These are phyloP conservation scores for Drosophila mimetica DNA, from an alignment of 2,888 invertebrate genomes.

Conservation along the genomic window DNA sequence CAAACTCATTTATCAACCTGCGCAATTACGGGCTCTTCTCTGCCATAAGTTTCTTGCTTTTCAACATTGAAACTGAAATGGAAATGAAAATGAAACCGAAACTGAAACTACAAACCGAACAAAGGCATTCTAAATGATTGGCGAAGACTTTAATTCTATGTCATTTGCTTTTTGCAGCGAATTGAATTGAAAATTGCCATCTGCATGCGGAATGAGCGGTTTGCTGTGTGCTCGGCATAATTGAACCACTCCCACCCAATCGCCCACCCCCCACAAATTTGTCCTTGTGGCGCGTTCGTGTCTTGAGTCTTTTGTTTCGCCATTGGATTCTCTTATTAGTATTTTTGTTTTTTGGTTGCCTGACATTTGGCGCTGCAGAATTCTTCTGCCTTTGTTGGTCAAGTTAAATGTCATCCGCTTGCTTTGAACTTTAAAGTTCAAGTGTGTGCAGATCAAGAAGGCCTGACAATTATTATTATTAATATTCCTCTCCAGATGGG, in stretches of 20 bases:
- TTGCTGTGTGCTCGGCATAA: constrained; percentile 12
- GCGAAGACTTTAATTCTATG: constrained; percentile 22
- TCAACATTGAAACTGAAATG: neutral
- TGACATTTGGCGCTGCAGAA: constrained; percentile 33
- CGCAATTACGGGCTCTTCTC: constrained; percentile 28
- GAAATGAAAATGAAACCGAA: neutral
- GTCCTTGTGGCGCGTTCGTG: constrained; percentile 68
- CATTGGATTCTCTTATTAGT: constrained; percentile 42
- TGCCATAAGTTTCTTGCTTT: constrained; percentile 26
- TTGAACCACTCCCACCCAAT: constrained; percentile 31
- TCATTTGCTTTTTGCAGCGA: constrained; percentile 18
- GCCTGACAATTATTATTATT: constrained; percentile 12
- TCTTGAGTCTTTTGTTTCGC: constrained; percentile 69
- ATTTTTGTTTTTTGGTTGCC: constrained; percentile 29
- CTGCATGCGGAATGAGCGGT: constrained; percentile 18
- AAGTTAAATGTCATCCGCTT: constrained; percentile 72
- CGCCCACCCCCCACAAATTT: constrained; percentile 11
- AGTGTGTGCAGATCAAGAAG: constrained; percentile 49
- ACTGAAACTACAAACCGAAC: neutral
- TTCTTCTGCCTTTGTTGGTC: constrained; percentile 55
- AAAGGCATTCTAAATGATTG: constrained; percentile 25
- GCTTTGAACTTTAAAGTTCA: constrained; percentile 78
- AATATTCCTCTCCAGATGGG: constrained; percentile 36
- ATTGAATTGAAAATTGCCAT: constrained; percentile 20
- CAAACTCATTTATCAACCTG: constrained; percentile 71